Conservation (phyloP, 2,113 vertebrate genomes). For the Phoenicopterus ruber region DNA sequence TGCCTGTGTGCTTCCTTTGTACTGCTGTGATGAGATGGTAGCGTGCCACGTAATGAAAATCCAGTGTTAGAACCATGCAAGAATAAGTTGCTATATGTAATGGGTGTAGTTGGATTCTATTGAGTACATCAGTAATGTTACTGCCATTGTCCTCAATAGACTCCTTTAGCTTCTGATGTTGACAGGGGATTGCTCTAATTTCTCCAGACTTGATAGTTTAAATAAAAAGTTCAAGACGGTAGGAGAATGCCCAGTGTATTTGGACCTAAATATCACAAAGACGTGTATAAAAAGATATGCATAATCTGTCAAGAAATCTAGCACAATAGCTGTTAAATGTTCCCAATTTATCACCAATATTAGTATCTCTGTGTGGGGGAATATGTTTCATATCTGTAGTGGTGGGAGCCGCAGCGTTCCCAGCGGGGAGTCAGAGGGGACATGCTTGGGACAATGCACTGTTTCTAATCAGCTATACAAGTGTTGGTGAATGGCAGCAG, state of each 20-base stretch:
- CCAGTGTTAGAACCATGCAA: not conserved
- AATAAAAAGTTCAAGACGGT: not conserved
- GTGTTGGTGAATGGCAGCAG: conserved; percentile 62
- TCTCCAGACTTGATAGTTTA: not conserved
- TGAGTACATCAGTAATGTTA: not conserved
- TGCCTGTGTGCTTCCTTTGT: not conserved
- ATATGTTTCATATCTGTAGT: not conserved
- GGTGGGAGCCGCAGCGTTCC: not conserved
- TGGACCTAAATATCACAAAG: not conserved
- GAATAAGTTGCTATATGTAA: not conserved
- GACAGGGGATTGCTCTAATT: not conserved
- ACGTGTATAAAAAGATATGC: not conserved
- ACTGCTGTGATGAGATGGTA: not conserved
- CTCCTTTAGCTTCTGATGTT: not conserved
- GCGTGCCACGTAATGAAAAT: not conserved
- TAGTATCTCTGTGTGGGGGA: not conserved
- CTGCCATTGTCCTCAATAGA: not conserved
- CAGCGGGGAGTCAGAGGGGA: not conserved
- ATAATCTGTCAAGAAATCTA: not conserved
- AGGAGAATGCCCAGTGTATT: not conserved
- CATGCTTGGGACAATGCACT: not conserved
- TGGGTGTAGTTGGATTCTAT: not conserved
- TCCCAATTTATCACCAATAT: not conserved
- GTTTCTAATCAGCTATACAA: conserved; percentile 58
- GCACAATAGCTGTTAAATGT: not conserved